These are phyloP conservation scores for Pseudomyrmex sp. DNA, from an alignment of 1,140 invertebrate genomes.

Conservation along the genomic window DNA sequence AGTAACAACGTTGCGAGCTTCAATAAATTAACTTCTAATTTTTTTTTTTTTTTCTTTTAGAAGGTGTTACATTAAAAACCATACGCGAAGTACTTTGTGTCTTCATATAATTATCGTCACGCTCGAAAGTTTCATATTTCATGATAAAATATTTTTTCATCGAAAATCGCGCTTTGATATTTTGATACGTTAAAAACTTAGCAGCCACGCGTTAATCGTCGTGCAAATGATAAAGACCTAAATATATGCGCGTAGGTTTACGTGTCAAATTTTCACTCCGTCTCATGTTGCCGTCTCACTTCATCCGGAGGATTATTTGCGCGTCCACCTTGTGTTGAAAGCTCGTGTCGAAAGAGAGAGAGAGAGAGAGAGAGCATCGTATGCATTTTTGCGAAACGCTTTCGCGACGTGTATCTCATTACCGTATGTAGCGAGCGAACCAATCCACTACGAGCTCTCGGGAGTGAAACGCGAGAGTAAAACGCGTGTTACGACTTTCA, in stretches of 20 bases:
- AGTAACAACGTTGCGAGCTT: neutral
- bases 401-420: constrained; percentile 48
- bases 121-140: too few relatives aligned
- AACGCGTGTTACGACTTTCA: constrained; percentile 70
- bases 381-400: neutral
- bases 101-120: neutral
- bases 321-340: constrained; percentile 29
- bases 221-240: neutral
- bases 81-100: neutral
- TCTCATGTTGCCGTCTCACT: neutral
- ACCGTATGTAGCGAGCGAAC: neutral
- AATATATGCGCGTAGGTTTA: neutral
- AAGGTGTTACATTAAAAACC: neutral
- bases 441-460: constrained; percentile 22
- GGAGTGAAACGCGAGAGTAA: constrained; percentile 44
- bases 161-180: neutral
- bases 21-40: neutral
- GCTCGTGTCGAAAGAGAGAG: neutral
- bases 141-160: neutral
- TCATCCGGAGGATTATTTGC: constrained; percentile 30
- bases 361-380: neutral
- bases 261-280: constrained; percentile 8
- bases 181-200: neutral
- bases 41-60: neutral
- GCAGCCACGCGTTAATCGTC: neutral